Percentiles rank a stretch among this genome's conserved stretches.
Evolutionary conservation across 2,797 vertebrate species (phyloP).

Genomic region (Lithobates pipiens): DNA sequence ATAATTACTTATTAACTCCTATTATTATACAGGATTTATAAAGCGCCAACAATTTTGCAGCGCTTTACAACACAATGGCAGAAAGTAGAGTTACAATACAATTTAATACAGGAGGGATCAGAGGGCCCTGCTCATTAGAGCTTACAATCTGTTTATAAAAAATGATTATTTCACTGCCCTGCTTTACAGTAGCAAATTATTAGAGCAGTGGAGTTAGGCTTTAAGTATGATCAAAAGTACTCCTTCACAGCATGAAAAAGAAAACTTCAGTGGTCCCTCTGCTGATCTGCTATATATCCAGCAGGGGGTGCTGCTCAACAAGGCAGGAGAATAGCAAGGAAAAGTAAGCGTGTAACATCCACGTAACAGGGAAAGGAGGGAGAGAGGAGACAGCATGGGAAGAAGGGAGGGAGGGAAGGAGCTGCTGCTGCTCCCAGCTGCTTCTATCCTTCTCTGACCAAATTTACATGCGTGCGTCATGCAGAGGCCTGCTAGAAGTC

Average conservation of each 20-base stretch:
- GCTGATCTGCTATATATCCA: background rate
- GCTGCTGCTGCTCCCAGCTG: constrained; percentile 54
- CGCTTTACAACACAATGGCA: too few relatives aligned
- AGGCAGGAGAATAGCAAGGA: background rate
- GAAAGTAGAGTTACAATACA: too few relatives aligned
- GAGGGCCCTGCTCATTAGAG: too few relatives aligned
- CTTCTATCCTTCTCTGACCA: constrained; percentile 58
- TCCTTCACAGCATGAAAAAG: background rate
- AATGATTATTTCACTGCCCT: background rate
- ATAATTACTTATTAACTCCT: too few relatives aligned
- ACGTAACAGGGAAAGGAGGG: constrained; percentile 38
- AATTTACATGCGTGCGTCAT: constrained; percentile 38
- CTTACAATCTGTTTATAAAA: too few relatives aligned
- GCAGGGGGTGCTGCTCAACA: constrained; percentile 36
- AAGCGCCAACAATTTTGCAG: too few relatives aligned
- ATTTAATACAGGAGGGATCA: too few relatives aligned
- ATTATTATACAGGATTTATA: too few relatives aligned
- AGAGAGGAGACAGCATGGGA: constrained; percentile 49
- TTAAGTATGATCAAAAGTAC: background rate
- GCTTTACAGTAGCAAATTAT: background rate
- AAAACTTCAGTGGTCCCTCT: background rate
- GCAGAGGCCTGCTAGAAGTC: constrained; percentile 8
- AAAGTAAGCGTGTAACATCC: constrained; percentile 41
- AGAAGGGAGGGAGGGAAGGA: constrained; percentile 33
- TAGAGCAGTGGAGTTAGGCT: background rate